Evolutionary conservation across 2,797 vertebrate genomes (phyloP).

Genomic region (Lagodon rhomboides): DNA sequence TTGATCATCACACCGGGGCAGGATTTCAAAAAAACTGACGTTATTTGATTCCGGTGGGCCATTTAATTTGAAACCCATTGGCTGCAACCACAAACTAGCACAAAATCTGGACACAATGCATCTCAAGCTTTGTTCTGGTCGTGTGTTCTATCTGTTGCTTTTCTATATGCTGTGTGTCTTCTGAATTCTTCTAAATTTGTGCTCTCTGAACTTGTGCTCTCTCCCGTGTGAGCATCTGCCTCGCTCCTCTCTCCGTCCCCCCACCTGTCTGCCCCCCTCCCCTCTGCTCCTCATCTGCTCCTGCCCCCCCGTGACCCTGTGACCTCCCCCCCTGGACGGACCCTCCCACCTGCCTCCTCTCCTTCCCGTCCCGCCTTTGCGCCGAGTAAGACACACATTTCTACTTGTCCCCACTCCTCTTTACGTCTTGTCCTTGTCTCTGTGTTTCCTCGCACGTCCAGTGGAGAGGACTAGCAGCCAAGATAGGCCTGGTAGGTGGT

Average conservation of each 20-base stretch:
- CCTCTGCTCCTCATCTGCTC: conserved; percentile 39
- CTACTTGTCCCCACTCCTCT: conserved; percentile 44
- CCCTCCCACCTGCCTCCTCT: conserved; percentile 66
- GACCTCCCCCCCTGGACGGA: conserved; percentile 59
- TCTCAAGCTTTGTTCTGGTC: background rate
- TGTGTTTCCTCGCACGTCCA: conserved; percentile 88
- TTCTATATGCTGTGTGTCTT: background rate
- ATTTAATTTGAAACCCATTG: background rate
- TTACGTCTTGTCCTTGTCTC: conserved; percentile 55
- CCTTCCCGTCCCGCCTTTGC: conserved; percentile 66
- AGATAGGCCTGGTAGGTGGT: conserved; percentile 98
- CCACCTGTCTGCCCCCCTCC: conserved; percentile 6
- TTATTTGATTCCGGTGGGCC: background rate
- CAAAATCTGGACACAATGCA: background rate
- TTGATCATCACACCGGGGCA: too few species aligned
- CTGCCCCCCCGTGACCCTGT: conserved; percentile 51
- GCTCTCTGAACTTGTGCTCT: conserved; percentile 59
- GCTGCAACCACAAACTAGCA: background rate
- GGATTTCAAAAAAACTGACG: too few species aligned
- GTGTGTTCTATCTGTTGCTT: background rate
- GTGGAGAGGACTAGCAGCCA: conserved; percentile 94
- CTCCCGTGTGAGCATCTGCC: conserved; percentile 46
- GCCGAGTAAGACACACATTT: conserved; percentile 74
- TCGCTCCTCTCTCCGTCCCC: conserved; percentile 35
- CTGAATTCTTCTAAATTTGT: conserved; percentile 34